Percentiles rank a stretch among this genome's conserved stretches.
phyloP scores from a whole-genome alignment of 2,888 invertebrate genomes.

The Hermaeophaga mercurialis region DNA sequence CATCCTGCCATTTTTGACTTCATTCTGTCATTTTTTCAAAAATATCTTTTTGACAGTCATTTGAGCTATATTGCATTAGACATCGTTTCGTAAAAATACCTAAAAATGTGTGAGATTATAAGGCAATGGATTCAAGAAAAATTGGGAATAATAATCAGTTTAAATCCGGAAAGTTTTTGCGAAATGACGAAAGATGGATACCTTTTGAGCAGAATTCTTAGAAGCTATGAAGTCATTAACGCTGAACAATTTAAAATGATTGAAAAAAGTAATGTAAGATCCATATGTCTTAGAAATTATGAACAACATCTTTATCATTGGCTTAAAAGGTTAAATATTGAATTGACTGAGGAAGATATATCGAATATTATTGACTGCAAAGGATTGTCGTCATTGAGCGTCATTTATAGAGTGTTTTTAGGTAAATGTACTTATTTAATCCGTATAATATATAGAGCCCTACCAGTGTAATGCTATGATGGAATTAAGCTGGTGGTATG shows the following conservation, averaged over 20 bases:
- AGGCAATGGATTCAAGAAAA: constrained; percentile 66
- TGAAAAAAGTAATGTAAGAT: constrained; percentile 46
- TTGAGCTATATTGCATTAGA: too few species aligned
- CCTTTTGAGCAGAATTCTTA: constrained; percentile 62
- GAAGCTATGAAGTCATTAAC: constrained; percentile 65
- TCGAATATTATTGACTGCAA: constrained; percentile 60
- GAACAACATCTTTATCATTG: constrained; percentile 59
- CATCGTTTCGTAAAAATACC: neutral
- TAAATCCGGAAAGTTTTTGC: constrained; percentile 63
- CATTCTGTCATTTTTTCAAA: too few species aligned
- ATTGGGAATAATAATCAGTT: constrained; percentile 62
- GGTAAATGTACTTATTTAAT: too few species aligned
- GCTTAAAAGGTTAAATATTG: constrained; percentile 61
- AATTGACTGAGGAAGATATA: constrained; percentile 58
- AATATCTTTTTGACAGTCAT: too few species aligned
- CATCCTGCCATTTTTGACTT: too few species aligned
- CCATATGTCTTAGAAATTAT: constrained; percentile 57
- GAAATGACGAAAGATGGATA: constrained; percentile 64
- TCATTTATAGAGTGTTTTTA: constrained; percentile 69
- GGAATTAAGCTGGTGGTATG: too few species aligned
- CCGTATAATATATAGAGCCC: too few species aligned
- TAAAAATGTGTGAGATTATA: constrained; percentile 57
- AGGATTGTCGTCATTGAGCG: constrained; percentile 60
- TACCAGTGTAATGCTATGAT: too few species aligned
- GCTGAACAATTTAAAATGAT: constrained; percentile 62